phyloP scores from a whole-genome alignment of 2,888 invertebrate species.

The Erpobdella octoculata region DNA sequence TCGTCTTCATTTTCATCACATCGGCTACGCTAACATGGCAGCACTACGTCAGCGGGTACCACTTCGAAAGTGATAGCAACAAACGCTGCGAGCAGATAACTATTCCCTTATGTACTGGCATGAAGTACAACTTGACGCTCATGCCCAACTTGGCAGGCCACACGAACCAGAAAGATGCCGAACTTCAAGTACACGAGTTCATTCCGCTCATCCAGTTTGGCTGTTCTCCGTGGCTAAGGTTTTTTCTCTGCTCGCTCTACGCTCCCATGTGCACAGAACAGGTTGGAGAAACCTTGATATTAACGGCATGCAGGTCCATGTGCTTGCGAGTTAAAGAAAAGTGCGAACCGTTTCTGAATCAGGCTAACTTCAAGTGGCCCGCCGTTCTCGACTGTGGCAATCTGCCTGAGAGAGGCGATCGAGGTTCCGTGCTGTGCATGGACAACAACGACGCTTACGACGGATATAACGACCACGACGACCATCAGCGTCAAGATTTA shows the following conservation, averaged over 20 bases:
- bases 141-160: conserved; percentile 81
- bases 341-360: conserved; percentile 59
- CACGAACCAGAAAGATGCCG: conserved; percentile 70
- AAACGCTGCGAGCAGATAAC: conserved; percentile 74
- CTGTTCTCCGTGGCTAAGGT: conserved; percentile 72
- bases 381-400: conserved; percentile 68
- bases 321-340: conserved; percentile 61
- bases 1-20: background rate
- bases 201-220: conserved; percentile 68
- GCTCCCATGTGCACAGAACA: conserved; percentile 69
- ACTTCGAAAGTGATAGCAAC: background rate
- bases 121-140: conserved; percentile 76
- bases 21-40: too few species aligned
- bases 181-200: conserved; percentile 66
- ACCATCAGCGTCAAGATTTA: conserved; percentile 2
- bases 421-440: conserved; percentile 65
- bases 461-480: conserved; percentile 1
- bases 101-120: conserved; percentile 70
- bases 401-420: conserved; percentile 61
- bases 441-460: conserved; percentile 40
- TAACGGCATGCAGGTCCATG: conserved; percentile 75
- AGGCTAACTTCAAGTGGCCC: conserved; percentile 64
- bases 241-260: conserved; percentile 81
- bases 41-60: background rate
- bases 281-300: conserved; percentile 65